These are phyloP conservation scores for Yponomeuta sedellus DNA, from an alignment of 2,888 invertebrate species.

Conservation along the genomic window DNA sequence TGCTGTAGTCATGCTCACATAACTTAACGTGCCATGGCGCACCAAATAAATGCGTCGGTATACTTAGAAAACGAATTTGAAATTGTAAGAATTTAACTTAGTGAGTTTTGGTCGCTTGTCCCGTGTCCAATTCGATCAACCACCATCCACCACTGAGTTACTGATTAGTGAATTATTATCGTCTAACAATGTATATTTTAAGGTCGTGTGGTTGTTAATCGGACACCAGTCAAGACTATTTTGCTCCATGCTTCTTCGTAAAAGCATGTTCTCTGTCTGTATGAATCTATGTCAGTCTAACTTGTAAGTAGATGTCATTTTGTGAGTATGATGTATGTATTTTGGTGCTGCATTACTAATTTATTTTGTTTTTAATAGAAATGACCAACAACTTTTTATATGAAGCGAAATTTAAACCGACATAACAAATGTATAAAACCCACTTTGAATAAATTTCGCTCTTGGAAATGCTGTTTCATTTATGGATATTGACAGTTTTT, in stretches of 20 bases:
- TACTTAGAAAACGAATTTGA: slow-evolving; percentile 27
- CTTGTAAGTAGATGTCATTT: slow-evolving; percentile 45
- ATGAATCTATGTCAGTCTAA: slow-evolving; percentile 27
- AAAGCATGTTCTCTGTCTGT: neutral
- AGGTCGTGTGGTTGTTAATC: neutral
- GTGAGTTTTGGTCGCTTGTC: slow-evolving; percentile 24
- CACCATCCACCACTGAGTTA: neutral
- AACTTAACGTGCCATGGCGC: slow-evolving; percentile 46
- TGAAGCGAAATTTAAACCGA: slow-evolving; percentile 55
- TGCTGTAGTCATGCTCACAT: slow-evolving; percentile 25
- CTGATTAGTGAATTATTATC: neutral
- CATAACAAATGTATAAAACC: slow-evolving; percentile 63
- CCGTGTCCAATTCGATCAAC: slow-evolving; percentile 17
- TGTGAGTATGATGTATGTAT: slow-evolving; percentile 63
- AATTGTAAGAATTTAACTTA: slow-evolving; percentile 28
- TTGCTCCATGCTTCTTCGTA: neutral
- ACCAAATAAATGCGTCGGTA: slow-evolving; percentile 36
- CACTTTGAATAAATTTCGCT: slow-evolving; percentile 69
- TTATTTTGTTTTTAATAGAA: slow-evolving; percentile 64
- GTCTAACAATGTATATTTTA: neutral
- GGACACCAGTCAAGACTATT: neutral
- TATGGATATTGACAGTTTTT: neutral
- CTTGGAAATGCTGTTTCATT: slow-evolving; percentile 47
- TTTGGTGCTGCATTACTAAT: slow-evolving; percentile 75
- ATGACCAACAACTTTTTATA: slow-evolving; percentile 56